A percentile compares a stretch with the other conserved stretches of the same genome.
Evolutionary conservation across 2,113 vertebrate species (phyloP).

Genomic region (Lamprotornis superbus): DNA sequence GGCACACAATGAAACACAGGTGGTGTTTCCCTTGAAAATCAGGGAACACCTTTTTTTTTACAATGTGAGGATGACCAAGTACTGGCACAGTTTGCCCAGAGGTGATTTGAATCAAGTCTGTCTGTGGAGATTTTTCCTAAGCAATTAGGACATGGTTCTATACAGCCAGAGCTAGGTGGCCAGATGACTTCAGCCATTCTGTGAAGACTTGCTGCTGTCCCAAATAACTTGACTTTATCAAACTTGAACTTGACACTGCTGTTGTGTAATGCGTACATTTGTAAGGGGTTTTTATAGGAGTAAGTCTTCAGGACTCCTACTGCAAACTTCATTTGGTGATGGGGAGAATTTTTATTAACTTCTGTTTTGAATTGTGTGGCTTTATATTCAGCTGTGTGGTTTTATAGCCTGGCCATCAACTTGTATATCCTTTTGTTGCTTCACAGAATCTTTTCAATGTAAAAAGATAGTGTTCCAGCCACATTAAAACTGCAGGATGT

Average conservation of each 20-base stretch:
- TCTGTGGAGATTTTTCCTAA: not conserved
- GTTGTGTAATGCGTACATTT: not conserved
- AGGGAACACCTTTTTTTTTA: not conserved
- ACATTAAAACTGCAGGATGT: not conserved
- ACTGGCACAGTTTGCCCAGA: not conserved
- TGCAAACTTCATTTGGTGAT: not conserved
- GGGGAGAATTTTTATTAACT: not conserved
- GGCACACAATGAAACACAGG: not conserved
- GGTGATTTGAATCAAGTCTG: not conserved
- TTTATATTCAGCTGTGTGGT: not conserved
- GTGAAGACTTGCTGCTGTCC: not conserved
- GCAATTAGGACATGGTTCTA: not conserved
- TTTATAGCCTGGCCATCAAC: not conserved
- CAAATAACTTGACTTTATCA: not conserved
- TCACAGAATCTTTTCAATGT: not conserved
- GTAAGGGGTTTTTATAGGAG: not conserved
- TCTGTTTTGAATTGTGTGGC: not conserved
- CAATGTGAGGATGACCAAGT: accelerated
- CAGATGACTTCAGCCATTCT: not conserved
- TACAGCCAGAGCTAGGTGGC: not conserved
- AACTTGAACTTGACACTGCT: not conserved
- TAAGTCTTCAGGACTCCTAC: not conserved
- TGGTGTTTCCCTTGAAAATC: not conserved
- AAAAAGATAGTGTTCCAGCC: not conserved
- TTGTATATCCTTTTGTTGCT: not conserved